Conservation (phyloP, 1,140 invertebrate species). For the Nixonia krombeini region DNA sequence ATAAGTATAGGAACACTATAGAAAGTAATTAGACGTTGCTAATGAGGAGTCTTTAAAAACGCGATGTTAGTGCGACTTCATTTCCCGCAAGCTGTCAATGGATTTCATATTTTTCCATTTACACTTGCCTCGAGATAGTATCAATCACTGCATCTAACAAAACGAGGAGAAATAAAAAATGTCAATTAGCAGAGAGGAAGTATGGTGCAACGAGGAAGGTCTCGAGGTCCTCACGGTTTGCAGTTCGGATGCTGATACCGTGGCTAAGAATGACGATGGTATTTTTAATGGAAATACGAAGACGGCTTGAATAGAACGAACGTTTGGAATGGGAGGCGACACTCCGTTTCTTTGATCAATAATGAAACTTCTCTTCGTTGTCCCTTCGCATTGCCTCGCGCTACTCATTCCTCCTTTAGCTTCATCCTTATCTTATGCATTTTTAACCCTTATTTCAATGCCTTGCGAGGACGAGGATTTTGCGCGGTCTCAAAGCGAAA, state of each 20-base stretch:
- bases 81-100: no score
- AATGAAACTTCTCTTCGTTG: conserved; percentile 50
- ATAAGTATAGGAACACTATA: no score
- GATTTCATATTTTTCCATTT: no score
- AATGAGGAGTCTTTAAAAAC: no score
- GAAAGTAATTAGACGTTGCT: no score
- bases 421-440: conserved; percentile 36
- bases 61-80: no score
- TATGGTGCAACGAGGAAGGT: no score
- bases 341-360: conserved; percentile 59
- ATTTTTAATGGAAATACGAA: conserved; percentile 55
- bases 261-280: conserved; percentile 15
- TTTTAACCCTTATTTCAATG: conserved; percentile 56
- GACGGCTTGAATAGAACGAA: conserved; percentile 49
- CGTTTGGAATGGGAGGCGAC: conserved; percentile 20
- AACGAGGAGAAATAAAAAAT: no score
- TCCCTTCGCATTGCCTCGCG: conserved; percentile 23
- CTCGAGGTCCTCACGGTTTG: no score
- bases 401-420: conserved; percentile 4
- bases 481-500: conserved; percentile 42
- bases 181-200: no score
- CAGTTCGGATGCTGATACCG: background rate
- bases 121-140: no score
- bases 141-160: no score
- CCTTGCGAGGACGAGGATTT: conserved; percentile 28